Evolutionary conservation across 2,797 vertebrate genomes (phyloP).

Genomic region (Podargus strigoides): DNA sequence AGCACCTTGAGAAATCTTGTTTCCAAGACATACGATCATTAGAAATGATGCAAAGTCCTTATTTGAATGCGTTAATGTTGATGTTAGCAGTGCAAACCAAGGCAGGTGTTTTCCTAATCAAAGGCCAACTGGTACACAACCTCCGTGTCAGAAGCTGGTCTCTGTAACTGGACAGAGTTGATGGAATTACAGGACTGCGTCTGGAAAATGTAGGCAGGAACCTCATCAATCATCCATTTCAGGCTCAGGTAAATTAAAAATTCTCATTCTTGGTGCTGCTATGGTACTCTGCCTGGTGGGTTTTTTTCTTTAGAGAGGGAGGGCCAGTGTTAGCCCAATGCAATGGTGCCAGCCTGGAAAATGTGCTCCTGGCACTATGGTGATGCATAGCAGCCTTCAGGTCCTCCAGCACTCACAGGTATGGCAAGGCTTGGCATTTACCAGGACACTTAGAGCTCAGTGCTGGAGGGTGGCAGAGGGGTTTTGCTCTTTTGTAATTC

Average conservation of each 20-base stretch:
- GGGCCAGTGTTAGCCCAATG: not conserved
- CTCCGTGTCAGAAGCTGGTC: not conserved
- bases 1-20: not conserved
- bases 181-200: not conserved
- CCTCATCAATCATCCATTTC: not conserved
- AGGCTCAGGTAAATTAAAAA: not conserved
- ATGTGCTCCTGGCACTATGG: rapidly evolving
- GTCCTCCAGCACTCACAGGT: not conserved
- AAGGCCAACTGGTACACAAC: not conserved
- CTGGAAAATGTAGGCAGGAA: not conserved
- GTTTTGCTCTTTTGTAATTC: not conserved
- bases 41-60: not conserved
- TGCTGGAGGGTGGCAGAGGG: not conserved
- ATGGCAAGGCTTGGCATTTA: not conserved
- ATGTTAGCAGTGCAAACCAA: not conserved
- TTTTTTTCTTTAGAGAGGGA: not conserved
- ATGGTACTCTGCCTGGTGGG: no score
- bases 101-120: not conserved
- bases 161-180: not conserved
- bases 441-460: not conserved
- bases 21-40: not conserved
- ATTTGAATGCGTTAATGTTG: not conserved
- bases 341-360: not conserved
- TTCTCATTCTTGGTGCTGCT: not conserved
- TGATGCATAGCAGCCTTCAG: not conserved